Conservation (phyloP, 2,797 vertebrate genomes). For the Acestrorhynchus altus region DNA sequence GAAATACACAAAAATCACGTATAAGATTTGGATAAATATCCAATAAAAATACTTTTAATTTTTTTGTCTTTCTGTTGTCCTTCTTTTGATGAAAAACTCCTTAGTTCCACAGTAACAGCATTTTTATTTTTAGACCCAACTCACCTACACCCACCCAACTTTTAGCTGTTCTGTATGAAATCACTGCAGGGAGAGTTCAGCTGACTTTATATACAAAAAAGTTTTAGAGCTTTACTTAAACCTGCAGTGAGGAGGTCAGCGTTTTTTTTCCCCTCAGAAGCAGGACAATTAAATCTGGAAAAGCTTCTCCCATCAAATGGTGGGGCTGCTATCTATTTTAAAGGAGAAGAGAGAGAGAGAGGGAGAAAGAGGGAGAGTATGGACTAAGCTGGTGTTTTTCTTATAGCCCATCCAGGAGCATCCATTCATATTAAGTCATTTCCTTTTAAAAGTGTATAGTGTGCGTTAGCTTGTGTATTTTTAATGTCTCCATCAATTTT, state of each 20-base stretch:
- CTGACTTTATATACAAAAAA: neutral
- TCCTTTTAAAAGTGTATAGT: slow-evolving; percentile 13
- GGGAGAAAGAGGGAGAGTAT: neutral
- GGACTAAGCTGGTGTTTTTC: neutral
- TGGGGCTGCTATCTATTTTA: neutral
- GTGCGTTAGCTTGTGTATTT: neutral
- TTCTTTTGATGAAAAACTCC: neutral
- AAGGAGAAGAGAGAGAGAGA: neutral
- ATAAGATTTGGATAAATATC: too few species aligned
- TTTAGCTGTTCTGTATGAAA: neutral
- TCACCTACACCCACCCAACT: neutral
- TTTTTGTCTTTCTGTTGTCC: neutral
- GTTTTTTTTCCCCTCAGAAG: neutral
- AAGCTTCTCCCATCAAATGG: neutral
- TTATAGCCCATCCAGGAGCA: neutral
- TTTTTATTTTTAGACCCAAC: slow-evolving; percentile 5
- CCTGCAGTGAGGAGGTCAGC: neutral
- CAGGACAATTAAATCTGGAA: neutral
- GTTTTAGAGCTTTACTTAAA: slow-evolving; percentile 6
- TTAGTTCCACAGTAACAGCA: neutral
- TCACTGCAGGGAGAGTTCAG: neutral
- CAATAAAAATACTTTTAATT: too few species aligned
- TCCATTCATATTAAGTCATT: neutral
- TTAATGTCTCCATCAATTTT: slow-evolving; percentile 18
- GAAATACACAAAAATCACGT: too few species aligned